Evolutionary conservation across 1,140 invertebrate genomes (phyloP), one percentile per base, ranked within the genome.

Genomic region (Ips nitidus): DNA sequence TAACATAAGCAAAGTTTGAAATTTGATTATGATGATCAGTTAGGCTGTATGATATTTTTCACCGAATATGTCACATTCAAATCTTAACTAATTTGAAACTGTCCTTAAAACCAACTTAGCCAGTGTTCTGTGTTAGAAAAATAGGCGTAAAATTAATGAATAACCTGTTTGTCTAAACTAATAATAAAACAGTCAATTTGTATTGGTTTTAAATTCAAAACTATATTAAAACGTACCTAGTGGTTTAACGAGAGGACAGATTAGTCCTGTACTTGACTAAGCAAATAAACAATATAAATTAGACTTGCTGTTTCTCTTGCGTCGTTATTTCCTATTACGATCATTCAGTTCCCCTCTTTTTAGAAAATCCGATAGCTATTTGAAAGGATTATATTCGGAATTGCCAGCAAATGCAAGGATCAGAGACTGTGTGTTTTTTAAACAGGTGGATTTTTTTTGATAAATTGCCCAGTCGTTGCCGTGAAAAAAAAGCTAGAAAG

Each of bases 201-300:
- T 22, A 22, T 22, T 22, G 22, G 22, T 22, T 22, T 22, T 22
- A 22, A 50, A 50, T 8, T 50, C 45, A 8, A 8, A 40, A 42
- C 40, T 41, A 59, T 22, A 42, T 59, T 59, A 59, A 59, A 59
- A 41, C 42, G 41, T 42, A n/a, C 57, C 57, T 42, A 42, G 57
- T 6, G 8, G 57, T 42, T 59, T 59, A 22, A 59, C 37, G 57
- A n/a, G 39, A 59, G 37, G 3, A 37, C 52, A 55, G 52, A 59
- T 41, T 59, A 59, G 41, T 59, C 40, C 8, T 38, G 37, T 42
- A 41, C 38, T 41, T 59, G 57, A 42, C 3, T 42, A 42, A 59
- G 40, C 57, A 59, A 59, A 59, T 59, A 59, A 59, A 40, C 57
- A 59, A 59, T 8, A 59, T 59, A 59, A 42, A 42, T 59, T 59